Evolutionary conservation across 2,113 vertebrate species (phyloP).

Genomic region (Cyphomyrus discorhynchus): DNA sequence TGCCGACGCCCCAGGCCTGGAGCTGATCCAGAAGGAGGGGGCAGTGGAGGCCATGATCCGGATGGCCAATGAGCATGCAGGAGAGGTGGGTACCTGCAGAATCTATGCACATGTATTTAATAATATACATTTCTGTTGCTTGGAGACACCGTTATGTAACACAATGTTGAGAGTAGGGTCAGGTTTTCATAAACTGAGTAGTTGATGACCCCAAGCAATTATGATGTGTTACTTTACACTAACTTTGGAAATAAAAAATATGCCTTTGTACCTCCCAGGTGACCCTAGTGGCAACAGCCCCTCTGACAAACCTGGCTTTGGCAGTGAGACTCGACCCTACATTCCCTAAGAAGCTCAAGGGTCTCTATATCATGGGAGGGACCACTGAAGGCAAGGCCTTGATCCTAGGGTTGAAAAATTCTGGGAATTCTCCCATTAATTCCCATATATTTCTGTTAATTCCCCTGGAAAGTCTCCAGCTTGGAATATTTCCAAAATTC

Average conservation of each 20-base stretch:
- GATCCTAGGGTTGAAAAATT: not conserved
- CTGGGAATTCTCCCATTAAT: not conserved
- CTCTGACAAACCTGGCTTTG: slow-evolving; percentile 70
- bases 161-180: not conserved
- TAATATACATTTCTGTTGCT: not conserved
- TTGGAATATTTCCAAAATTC: not conserved
- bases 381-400: slow-evolving; percentile 60
- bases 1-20: slow-evolving; percentile 49
- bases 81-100: slow-evolving; percentile 50
- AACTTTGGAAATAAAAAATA: not conserved
- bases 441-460: not conserved
- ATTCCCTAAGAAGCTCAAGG: slow-evolving; percentile 59
- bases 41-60: slow-evolving; percentile 61
- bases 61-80: slow-evolving; percentile 53
- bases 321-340: slow-evolving; percentile 67
- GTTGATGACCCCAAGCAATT: not conserved
- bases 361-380: slow-evolving; percentile 74
- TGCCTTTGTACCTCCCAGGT: slow-evolving; percentile 38
- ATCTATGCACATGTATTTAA: not conserved
- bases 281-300: slow-evolving; percentile 58
- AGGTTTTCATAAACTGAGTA: not conserved
- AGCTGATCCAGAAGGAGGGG: slow-evolving; percentile 53
- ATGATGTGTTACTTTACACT: not conserved
- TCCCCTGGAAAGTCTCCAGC: not conserved
- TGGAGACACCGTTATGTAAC: not conserved